These are phyloP conservation scores for Indri indri DNA, from an alignment of 2,113 vertebrate genomes.

Conservation along the genomic window DNA sequence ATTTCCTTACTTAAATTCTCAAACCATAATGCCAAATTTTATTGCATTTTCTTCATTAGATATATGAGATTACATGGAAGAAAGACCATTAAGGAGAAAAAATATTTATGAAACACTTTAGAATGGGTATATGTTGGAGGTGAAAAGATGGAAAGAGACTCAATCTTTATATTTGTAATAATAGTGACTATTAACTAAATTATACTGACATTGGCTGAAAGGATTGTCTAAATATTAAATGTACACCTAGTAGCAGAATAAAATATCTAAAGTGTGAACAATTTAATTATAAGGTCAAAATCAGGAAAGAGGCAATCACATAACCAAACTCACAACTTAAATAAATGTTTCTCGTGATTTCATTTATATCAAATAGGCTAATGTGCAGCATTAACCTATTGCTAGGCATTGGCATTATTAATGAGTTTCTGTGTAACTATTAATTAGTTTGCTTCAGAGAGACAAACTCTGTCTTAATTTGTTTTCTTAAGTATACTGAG, in stretches of 20 bases:
- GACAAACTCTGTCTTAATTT: constrained; percentile 49
- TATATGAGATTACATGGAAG: not conserved
- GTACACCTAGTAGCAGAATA: not conserved
- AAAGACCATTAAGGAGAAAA: not conserved
- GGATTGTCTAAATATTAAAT: not conserved
- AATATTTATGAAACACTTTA: not conserved
- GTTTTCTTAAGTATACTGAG: not conserved
- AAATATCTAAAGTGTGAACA: not conserved
- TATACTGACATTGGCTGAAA: not conserved
- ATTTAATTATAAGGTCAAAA: constrained; percentile 33
- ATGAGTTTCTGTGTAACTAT: constrained; percentile 5
- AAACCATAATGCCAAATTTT: not conserved
- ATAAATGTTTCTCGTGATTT: not conserved
- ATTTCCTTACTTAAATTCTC: not conserved
- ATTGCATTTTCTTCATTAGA: not conserved
- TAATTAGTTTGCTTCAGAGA: constrained; percentile 49
- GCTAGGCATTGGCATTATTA: constrained; percentile 26
- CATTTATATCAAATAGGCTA: constrained; percentile 12
- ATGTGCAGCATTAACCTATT: not conserved
- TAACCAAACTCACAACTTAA: not conserved
- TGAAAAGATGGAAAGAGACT: not conserved
- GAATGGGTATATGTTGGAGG: not conserved
- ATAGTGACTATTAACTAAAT: not conserved
- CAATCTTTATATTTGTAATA: not conserved
- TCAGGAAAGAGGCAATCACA: not conserved